Percentiles rank a stretch among this genome's conserved stretches.
These are phyloP conservation scores for Tineola bisselliella DNA, from an alignment of 2,888 invertebrate species.

Conservation along the genomic window DNA sequence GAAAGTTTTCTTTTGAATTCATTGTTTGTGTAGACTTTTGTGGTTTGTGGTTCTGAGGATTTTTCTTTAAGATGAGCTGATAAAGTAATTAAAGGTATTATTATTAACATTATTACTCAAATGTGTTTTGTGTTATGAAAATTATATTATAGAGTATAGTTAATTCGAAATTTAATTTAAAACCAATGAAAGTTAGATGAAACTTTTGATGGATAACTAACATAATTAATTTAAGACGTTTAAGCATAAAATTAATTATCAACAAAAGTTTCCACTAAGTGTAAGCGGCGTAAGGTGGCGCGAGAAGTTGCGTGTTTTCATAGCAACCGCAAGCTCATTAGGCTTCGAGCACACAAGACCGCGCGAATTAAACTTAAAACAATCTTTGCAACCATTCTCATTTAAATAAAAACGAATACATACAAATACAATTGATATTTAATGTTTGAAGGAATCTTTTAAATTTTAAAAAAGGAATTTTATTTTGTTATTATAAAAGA, in stretches of 20 bases:
- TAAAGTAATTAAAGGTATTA: slow-evolving; percentile 3
- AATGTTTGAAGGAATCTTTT: no score
- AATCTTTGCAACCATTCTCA: not conserved
- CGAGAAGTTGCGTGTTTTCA: slow-evolving; percentile 43
- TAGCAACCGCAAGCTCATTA: slow-evolving; percentile 62
- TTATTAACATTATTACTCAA: not conserved
- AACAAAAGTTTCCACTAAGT: not conserved
- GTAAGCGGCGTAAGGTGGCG: slow-evolving; percentile 23
- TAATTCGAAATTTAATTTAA: not conserved
- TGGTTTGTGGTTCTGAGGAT: not conserved
- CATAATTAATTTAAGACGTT: slow-evolving; percentile 9
- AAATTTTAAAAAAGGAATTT: no score
- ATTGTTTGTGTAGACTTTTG: not conserved
- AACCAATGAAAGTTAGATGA: not conserved
- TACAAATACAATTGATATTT: no score
- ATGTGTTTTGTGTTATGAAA: no score
- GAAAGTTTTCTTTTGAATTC: slow-evolving; percentile 36
- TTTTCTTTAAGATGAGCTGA: not conserved
- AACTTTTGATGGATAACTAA: not conserved
- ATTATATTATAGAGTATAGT: no score
- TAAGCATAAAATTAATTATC: slow-evolving; percentile 13
- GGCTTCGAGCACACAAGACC: slow-evolving; percentile 28
- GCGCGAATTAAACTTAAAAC: slow-evolving; percentile 43
- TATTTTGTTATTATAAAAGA: no score
- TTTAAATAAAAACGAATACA: not conserved